Conservation (phyloP, 2,797 vertebrate species). For the Hippopotamyrus pictus region DNA sequence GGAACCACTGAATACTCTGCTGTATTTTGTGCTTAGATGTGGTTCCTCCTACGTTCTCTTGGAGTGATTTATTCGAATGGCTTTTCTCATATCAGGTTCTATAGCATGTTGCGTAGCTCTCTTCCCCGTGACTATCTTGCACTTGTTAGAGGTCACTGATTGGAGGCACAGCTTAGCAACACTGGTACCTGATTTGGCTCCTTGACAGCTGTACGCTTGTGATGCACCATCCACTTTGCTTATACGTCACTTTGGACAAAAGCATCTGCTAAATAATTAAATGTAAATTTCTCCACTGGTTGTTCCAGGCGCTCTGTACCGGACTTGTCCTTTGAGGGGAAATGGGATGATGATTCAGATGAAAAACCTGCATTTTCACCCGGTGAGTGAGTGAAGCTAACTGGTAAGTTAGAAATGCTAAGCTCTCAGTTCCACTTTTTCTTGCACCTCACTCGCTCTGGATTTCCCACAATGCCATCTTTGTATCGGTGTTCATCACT, state of each 20-base stretch:
- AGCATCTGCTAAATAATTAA: background rate
- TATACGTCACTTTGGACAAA: background rate
- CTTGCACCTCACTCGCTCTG: background rate
- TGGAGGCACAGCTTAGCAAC: background rate
- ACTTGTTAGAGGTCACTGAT: background rate
- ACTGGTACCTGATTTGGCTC: background rate
- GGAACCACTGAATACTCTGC: background rate
- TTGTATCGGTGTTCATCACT: background rate
- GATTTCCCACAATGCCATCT: background rate
- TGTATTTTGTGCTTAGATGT: background rate
- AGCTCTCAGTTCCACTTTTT: background rate
- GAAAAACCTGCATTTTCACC: background rate
- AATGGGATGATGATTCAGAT: background rate
- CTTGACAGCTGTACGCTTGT: background rate
- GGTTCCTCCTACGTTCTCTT: background rate
- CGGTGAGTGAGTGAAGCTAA: background rate
- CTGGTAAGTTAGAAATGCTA: background rate
- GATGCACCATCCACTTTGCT: background rate
- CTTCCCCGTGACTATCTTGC: background rate
- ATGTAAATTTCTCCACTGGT: background rate
- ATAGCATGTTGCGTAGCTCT: background rate
- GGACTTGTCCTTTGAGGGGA: background rate
- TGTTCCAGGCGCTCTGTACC: background rate
- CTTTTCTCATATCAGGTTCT: background rate
- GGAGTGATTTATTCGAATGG: background rate